These are phyloP conservation scores for Pangasius sanitwongsei DNA, from an alignment of 2,797 vertebrate species.

Conservation along the genomic window DNA sequence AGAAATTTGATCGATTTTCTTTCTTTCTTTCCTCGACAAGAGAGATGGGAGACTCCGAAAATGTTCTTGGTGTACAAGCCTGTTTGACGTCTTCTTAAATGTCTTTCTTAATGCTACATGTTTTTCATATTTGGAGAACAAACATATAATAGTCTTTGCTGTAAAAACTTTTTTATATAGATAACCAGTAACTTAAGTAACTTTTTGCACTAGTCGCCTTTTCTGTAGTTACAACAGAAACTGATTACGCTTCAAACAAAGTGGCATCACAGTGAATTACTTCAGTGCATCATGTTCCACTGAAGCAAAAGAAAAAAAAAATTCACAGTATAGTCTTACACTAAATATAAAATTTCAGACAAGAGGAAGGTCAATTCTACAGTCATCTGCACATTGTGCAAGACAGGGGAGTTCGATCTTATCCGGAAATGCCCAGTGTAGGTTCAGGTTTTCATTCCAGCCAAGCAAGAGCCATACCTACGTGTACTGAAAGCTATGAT, in stretches of 20 bases:
- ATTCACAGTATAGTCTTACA: not conserved
- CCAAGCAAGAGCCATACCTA: no score
- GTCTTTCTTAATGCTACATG: not conserved
- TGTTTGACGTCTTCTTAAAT: not conserved
- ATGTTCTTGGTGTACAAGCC: not conserved
- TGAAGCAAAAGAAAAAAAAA: not conserved
- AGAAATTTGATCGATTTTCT: not conserved
- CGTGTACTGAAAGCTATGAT: no score
- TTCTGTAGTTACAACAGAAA: not conserved
- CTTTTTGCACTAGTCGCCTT: not conserved
- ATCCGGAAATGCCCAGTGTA: not conserved
- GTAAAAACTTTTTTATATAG: not conserved
- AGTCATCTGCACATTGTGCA: not conserved
- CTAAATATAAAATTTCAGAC: not conserved
- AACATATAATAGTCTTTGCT: not conserved
- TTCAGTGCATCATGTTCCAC: not conserved
- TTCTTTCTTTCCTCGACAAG: no score
- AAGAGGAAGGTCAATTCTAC: not conserved
- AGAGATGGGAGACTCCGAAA: not conserved
- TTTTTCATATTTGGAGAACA: not conserved
- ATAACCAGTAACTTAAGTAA: not conserved
- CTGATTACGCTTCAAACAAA: not conserved
- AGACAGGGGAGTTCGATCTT: no score
- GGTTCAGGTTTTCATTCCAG: no score
- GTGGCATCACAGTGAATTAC: not conserved